phyloP scores from a whole-genome alignment of 2,888 invertebrate genomes.

The Chrysodeixis includens region DNA sequence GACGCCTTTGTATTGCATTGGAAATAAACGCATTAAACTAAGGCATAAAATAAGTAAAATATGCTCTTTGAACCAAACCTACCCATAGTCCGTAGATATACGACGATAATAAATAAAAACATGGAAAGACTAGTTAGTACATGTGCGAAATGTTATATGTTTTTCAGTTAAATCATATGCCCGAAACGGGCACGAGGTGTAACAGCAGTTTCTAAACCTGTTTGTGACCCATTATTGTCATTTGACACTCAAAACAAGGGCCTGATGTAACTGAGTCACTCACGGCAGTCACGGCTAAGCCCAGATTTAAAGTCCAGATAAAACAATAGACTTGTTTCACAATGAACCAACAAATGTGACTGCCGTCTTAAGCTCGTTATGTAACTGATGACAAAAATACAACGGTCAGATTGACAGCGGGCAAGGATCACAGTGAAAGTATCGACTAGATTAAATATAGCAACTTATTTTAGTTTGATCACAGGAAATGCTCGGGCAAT shows the following conservation, averaged over 20 bases:
- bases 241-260: constrained; percentile 67
- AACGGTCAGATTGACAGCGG: constrained; percentile 39
- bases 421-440: constrained; percentile 51
- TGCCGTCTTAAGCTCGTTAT: constrained; percentile 63
- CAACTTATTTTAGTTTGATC: constrained; percentile 40
- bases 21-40: background rate
- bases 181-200: constrained; percentile 35
- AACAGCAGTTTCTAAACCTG: constrained; percentile 63
- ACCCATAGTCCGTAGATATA: background rate
- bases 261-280: constrained; percentile 64
- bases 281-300: constrained; percentile 8
- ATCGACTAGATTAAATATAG: constrained; percentile 43
- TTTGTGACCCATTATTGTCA: constrained; percentile 68
- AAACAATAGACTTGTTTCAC: constrained; percentile 62
- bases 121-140: constrained; percentile 13
- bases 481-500: constrained; percentile 37
- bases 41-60: background rate
- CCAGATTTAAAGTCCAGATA: constrained; percentile 48
- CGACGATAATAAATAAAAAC: background rate
- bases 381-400: constrained; percentile 60
- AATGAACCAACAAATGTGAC: constrained; percentile 53
- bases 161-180: constrained; percentile 40
- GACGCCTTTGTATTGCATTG: background rate
- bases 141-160: constrained; percentile 17
- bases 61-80: background rate